Conservation (phyloP, 2,888 invertebrate species). For the Eurytoma adleriae region DNA sequence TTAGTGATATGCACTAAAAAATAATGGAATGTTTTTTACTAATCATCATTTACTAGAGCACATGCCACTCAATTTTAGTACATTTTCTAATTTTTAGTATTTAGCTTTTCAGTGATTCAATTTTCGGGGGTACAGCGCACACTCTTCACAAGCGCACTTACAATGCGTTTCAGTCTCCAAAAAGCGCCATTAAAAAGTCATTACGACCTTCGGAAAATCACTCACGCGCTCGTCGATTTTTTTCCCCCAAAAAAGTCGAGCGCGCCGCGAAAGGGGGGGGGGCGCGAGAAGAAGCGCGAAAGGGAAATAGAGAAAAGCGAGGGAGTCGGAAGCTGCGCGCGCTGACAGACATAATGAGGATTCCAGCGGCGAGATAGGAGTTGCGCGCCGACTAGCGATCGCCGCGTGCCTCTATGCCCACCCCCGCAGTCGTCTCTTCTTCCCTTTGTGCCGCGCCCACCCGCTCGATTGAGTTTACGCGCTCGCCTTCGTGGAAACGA, state of each 20-base stretch:
- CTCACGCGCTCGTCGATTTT: not conserved
- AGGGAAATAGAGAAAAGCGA: constrained; percentile 3
- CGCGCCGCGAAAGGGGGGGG: not conserved
- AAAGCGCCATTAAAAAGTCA: no score
- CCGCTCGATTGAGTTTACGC: not conserved
- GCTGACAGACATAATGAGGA: constrained; percentile 74
- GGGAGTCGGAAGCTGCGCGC: constrained; percentile 42
- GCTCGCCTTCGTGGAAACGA: not conserved
- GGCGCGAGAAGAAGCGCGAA: not conserved
- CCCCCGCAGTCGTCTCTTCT: not conserved
- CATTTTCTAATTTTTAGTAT: no score
- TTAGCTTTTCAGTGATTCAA: no score
- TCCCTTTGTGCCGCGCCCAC: not conserved
- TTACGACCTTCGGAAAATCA: no score
- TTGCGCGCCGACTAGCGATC: constrained; percentile 65
- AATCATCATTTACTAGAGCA: no score
- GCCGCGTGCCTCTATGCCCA: not conserved
- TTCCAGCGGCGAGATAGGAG: constrained; percentile 74
- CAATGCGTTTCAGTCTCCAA: no score
- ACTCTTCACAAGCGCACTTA: no score
- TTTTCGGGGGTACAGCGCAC: no score
- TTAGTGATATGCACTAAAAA: no score
- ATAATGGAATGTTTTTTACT: no score
- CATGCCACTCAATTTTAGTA: no score
- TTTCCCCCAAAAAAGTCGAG: not conserved